These are phyloP conservation scores for Cryptomyrus ogoouensis DNA, from an alignment of 2,113 vertebrate species.

Conservation along the genomic window DNA sequence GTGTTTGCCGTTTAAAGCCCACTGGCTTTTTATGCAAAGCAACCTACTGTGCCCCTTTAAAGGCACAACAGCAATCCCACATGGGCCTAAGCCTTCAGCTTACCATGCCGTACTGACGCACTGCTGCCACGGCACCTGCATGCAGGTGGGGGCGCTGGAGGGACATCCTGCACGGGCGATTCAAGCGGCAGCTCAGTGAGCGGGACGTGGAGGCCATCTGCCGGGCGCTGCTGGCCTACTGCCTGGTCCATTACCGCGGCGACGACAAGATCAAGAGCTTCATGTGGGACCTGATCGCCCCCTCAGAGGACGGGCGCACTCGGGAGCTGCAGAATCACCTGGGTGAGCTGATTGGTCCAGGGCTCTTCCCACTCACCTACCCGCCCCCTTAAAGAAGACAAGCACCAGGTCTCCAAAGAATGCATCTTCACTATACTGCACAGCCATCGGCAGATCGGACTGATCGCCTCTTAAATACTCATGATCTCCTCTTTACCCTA, in stretches of 20 bases:
- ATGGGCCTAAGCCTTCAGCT: neutral
- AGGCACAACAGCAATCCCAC: neutral
- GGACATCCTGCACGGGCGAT: slow-evolving; percentile 92
- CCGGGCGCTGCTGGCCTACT: slow-evolving; percentile 85
- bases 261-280: slow-evolving; percentile 99
- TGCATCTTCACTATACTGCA: neutral
- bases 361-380: no score
- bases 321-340: slow-evolving; percentile 92
- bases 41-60: neutral
- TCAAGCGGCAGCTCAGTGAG: slow-evolving; percentile 90
- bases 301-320: slow-evolving; percentile 85
- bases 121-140: neutral
- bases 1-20: neutral
- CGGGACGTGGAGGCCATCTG: slow-evolving; percentile 96
- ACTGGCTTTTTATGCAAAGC: neutral
- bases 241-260: slow-evolving; percentile 91
- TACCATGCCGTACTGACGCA: neutral
- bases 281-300: slow-evolving; percentile 98
- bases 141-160: slow-evolving; percentile 94
- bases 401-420: neutral
- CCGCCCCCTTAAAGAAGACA: neutral
- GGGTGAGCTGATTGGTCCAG: slow-evolving; percentile 51
- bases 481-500: neutral
- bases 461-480: neutral
- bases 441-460: neutral